Base-by-base conservation (phyloP, 2,113 vertebrate species). In the Thalassoma bifasciatum region DNA sequence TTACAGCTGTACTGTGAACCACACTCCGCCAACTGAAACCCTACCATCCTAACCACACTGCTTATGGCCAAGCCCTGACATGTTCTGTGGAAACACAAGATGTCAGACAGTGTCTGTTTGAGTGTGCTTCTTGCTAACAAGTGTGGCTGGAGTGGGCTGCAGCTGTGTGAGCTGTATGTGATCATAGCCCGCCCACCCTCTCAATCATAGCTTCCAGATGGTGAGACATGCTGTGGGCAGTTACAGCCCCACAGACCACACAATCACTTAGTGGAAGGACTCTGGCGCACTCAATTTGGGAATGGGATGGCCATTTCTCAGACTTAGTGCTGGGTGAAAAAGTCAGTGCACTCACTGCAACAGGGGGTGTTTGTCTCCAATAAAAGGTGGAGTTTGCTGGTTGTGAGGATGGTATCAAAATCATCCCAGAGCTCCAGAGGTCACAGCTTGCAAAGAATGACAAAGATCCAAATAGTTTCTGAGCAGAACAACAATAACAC, bases 121-220 rank as follows among this genome's bases (percentile, higher is more conserved):
- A 81, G 72, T 76, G 64, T 50, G 76, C 56, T 60, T 22, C 72
- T 80, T n/a, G 19, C 66, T 77, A 75, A 81, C 83, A 74, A 79
- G 77, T 86, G 81, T 44, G 63, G 67, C 78, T 71, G 64, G 52
- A 81, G 79, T 44, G 75, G 78, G 85, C 72, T 86, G 88, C 87
- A 89, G 85, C 88, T 90, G 90, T 65, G 79, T 81, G 76, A 77
- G 83, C 76, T 69, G 77, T 58, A 61, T 81, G 86, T 75, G 76
- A 86, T 86, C 83, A 68, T 57, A 72, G 85, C 81, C 63, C 76
- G 10, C 79, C 86, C 79, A 62, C 70, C 71, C 82, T 74, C 66
- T 64, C 81, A 70, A 82, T 85, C 88, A 85, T 84, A 62, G 88
- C 80, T 83, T 86, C 82, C 90, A 92, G 90, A 86, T 88, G 89